Conservation (phyloP, 1,140 invertebrate genomes). For the Arion vulgaris region DNA sequence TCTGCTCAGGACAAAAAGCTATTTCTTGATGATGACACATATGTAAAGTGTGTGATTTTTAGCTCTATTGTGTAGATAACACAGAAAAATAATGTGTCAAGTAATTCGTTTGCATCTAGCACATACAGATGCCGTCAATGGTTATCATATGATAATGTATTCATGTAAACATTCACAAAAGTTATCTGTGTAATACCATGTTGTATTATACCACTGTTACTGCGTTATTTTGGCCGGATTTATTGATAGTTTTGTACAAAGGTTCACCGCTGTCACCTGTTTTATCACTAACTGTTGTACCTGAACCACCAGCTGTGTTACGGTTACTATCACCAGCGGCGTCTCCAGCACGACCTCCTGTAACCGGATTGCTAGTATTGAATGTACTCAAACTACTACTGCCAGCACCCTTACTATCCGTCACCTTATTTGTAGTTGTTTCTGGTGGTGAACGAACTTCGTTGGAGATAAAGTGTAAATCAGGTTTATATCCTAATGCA, state of each 20-base stretch:
- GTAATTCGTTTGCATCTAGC: too few species aligned
- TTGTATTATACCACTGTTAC: slow-evolving; percentile 28
- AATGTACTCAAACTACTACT: slow-evolving; percentile 4
- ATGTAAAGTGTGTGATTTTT: too few species aligned
- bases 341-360: not conserved
- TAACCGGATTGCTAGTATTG: not conserved
- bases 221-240: slow-evolving; percentile 27
- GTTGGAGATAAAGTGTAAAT: slow-evolving; percentile 4
- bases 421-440: not conserved
- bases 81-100: too few species aligned
- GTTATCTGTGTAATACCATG: not conserved
- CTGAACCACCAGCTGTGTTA: not conserved
- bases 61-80: too few species aligned
- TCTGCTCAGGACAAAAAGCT: too few species aligned
- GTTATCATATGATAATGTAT: not conserved
- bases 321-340: not conserved
- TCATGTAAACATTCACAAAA: not conserved
- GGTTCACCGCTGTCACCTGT: not conserved
- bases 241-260: slow-evolving; percentile 35
- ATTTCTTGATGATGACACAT: too few species aligned
- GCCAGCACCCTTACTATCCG: not conserved
- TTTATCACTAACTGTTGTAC: not conserved
- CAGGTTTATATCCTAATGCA: not conserved
- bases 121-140: too few species aligned
- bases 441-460: not conserved